A percentile compares a stretch with the other conserved stretches of the same genome.
These are phyloP conservation scores for Salarias fasciatus DNA, from an alignment of 2,797 vertebrate genomes.

Conservation along the genomic window DNA sequence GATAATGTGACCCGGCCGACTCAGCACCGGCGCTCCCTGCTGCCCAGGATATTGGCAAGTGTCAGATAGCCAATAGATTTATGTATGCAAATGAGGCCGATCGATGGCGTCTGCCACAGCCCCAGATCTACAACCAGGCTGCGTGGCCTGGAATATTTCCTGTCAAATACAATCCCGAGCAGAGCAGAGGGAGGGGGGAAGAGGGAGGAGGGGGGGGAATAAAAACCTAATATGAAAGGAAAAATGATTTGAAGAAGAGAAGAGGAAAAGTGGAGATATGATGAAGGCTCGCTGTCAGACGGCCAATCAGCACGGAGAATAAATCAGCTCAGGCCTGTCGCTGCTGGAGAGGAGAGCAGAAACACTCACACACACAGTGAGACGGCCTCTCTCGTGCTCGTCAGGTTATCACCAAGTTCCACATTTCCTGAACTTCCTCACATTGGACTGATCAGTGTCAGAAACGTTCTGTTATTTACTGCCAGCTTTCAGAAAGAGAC, in stretches of 20 bases:
- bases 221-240: constrained; percentile 73
- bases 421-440: too few relatives aligned
- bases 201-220: neutral
- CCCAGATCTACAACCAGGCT: constrained; percentile 69
- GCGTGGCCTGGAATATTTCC: constrained; percentile 69
- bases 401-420: too few relatives aligned
- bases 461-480: too few relatives aligned
- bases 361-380: too few relatives aligned
- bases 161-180: constrained; percentile 72
- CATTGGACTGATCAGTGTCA: too few relatives aligned
- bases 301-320: constrained; percentile 66
- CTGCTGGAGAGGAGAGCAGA: constrained; percentile 39
- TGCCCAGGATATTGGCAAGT: constrained; percentile 80
- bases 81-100: constrained; percentile 80
- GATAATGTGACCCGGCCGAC: constrained; percentile 79
- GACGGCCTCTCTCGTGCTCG: too few relatives aligned
- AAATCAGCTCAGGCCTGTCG: constrained; percentile 52
- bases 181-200: constrained; percentile 28
- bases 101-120: constrained; percentile 74
- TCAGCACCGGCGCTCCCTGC: constrained; percentile 77
- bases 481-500: too few relatives aligned
- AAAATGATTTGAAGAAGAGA: constrained; percentile 67
- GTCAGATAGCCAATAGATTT: constrained; percentile 86
- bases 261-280: constrained; percentile 68
- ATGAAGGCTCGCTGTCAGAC: constrained; percentile 63